Conservation (phyloP, 2,888 invertebrate species). For the Bibio marci region DNA sequence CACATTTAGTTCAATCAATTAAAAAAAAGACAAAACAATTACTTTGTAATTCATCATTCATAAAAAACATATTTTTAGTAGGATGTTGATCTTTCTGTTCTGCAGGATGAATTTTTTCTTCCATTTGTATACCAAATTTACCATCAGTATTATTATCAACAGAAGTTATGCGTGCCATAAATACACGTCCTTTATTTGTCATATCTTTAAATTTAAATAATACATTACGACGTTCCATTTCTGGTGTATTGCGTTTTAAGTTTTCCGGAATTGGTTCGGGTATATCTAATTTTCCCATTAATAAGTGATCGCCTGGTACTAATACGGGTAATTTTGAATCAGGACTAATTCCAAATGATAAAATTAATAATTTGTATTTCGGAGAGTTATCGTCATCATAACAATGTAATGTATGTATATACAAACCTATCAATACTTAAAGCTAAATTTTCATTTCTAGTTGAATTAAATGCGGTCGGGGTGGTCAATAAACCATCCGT, state of each 20-base stretch:
- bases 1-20: neutral
- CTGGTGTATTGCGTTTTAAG: constrained; percentile 43
- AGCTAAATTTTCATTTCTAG: too few species aligned
- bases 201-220: constrained; percentile 36
- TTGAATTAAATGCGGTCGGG: too few species aligned
- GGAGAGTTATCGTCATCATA: too few species aligned
- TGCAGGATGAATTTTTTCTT: too few species aligned
- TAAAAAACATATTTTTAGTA: constrained; percentile 15
- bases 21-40: neutral
- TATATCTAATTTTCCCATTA: constrained; percentile 24
- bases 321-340: constrained; percentile 31
- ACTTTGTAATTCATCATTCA: constrained; percentile 14
- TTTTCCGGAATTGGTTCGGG: constrained; percentile 24
- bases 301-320: constrained; percentile 47
- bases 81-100: constrained; percentile 12
- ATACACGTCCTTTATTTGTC: constrained; percentile 35
- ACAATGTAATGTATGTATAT: too few species aligned
- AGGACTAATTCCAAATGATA: too few species aligned
- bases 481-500: too few species aligned
- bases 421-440: too few species aligned
- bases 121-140: constrained; percentile 11
- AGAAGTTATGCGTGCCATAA: constrained; percentile 31
- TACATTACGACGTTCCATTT: constrained; percentile 39
- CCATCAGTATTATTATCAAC: constrained; percentile 7
- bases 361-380: too few species aligned